Conservation (phyloP, 2,797 vertebrate species). For the Tarsius wallacei region DNA sequence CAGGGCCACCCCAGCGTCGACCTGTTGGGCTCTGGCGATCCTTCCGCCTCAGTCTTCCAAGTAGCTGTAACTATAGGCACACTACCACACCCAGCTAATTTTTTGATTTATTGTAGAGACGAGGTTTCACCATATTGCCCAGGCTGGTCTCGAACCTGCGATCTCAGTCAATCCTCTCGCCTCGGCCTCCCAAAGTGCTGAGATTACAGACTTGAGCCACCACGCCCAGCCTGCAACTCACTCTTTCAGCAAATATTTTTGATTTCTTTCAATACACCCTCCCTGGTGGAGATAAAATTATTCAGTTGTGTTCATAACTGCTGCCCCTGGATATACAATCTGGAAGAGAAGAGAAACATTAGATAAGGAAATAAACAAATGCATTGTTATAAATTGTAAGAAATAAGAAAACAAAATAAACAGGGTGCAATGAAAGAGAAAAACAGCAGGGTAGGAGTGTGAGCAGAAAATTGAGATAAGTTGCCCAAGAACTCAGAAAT, state of each 20-base stretch:
- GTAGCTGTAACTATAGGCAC: no score
- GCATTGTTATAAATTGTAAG: background rate
- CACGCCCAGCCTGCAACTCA: no score
- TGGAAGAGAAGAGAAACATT: background rate
- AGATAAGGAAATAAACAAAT: background rate
- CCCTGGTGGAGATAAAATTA: background rate
- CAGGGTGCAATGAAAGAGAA: background rate
- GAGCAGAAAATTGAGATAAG: background rate
- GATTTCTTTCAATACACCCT: background rate
- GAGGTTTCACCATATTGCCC: no score
- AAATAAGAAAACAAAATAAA: background rate
- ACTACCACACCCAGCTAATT: no score
- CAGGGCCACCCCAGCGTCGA: no score
- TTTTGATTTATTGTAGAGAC: no score
- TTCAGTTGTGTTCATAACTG: background rate
- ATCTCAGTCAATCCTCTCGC: no score
- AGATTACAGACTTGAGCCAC: no score
- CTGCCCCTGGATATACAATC: background rate
- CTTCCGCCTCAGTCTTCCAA: no score
- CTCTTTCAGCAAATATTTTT: background rate
- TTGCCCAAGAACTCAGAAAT: background rate
- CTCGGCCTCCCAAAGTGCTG: no score
- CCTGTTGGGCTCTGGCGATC: no score
- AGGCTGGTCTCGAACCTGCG: no score
- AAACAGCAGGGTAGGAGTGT: fast-evolving